Percentiles rank a stretch among this genome's conserved stretches.
These are phyloP conservation scores for Charina bottae DNA, from an alignment of 2,113 vertebrate genomes.

Conservation along the genomic window DNA sequence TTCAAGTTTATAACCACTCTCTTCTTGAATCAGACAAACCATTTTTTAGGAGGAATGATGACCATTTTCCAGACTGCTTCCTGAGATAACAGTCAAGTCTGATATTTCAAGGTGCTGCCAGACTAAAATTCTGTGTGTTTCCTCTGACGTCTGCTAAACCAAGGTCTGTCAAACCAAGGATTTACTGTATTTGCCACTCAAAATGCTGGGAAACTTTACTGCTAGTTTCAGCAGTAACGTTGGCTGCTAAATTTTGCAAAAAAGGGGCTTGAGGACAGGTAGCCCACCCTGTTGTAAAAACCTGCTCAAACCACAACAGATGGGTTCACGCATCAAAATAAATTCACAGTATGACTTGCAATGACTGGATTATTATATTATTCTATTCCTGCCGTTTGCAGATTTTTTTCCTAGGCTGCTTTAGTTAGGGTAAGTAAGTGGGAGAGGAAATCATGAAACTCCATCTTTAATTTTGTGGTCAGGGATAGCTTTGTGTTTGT, in stretches of 20 bases:
- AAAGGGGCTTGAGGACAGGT: not conserved
- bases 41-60: not conserved
- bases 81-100: not conserved
- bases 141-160: not conserved
- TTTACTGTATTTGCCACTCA: not conserved
- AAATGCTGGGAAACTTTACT: not conserved
- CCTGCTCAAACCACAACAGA: no score
- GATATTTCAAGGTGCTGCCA: not conserved
- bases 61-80: not conserved
- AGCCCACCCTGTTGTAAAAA: not conserved
- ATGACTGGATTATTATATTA: no score
- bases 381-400: not conserved
- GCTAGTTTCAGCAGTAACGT: not conserved
- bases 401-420: not conserved
- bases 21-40: not conserved
- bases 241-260: not conserved
- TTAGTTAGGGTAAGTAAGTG: not conserved
- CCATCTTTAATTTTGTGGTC: not conserved
- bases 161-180: not conserved
- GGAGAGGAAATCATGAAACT: not conserved
- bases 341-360: not conserved
- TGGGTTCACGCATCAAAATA: not conserved
- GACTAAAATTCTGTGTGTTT: not conserved
- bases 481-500: not conserved
- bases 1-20: not conserved